A percentile compares a stretch with the other conserved stretches of the same genome.
Conservation (phyloP, 2,797 vertebrate species). For the Takifugu rubripes region DNA sequence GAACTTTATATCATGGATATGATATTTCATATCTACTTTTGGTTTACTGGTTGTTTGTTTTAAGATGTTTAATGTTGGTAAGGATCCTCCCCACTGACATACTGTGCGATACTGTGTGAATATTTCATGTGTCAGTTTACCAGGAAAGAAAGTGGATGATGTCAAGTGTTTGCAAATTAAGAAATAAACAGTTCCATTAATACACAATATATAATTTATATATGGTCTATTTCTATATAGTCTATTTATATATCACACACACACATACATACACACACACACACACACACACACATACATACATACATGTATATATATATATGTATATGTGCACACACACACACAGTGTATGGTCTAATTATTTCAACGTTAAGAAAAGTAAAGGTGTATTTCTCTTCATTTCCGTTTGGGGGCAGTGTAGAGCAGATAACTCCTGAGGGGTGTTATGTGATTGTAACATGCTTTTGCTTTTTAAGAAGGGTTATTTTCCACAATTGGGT, state of each 20-base stretch:
- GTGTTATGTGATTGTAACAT: too few relatives aligned
- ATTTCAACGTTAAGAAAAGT: background rate
- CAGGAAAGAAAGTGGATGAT: slow-evolving; percentile 26
- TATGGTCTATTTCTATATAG: too few relatives aligned
- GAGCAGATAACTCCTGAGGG: background rate
- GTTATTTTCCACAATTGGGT: too few relatives aligned
- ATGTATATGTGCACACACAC: too few relatives aligned
- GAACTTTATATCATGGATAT: slow-evolving; percentile 24
- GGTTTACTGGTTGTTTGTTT: slow-evolving; percentile 26
- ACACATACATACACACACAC: too few relatives aligned
- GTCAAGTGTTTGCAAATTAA: slow-evolving; percentile 49
- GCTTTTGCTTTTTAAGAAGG: too few relatives aligned
- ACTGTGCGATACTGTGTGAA: slow-evolving; percentile 13
- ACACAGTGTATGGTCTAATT: background rate
- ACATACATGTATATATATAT: too few relatives aligned
- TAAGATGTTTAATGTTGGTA: slow-evolving; percentile 24
- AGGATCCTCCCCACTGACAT: slow-evolving; percentile 1
- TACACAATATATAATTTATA: background rate
- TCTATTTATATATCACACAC: too few relatives aligned
- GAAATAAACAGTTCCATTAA: slow-evolving; percentile 43
- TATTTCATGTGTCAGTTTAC: slow-evolving; percentile 24
- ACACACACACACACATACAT: too few relatives aligned
- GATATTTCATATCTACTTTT: slow-evolving; percentile 20
- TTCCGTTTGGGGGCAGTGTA: slow-evolving; percentile 28
- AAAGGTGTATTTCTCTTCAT: background rate